Conservation (phyloP, 2,113 vertebrate genomes). For the Saguinus midas region DNA sequence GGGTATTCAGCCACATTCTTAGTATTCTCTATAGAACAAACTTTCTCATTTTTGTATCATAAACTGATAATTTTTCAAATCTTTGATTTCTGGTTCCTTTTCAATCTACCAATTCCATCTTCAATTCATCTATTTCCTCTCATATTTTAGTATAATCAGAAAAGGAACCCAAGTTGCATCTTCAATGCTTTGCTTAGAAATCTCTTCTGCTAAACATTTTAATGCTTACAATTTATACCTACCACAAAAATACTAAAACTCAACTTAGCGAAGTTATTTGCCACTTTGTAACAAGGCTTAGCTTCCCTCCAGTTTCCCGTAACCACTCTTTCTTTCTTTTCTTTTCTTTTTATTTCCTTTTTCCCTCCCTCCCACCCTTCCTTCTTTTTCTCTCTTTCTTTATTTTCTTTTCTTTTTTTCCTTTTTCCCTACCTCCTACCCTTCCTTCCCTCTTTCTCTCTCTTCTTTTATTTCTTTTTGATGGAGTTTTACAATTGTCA, state of each 20-base stretch:
- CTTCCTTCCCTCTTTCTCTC: no score
- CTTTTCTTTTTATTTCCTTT: no score
- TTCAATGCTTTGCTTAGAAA: neutral
- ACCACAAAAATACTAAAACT: neutral
- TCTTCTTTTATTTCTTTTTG: no score
- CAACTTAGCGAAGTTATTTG: neutral
- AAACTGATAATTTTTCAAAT: neutral
- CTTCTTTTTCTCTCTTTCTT: no score
- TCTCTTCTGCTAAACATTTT: neutral
- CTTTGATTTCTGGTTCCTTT: neutral
- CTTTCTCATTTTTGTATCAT: neutral
- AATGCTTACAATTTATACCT: neutral
- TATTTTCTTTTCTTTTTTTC: no score
- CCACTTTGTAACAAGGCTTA: neutral
- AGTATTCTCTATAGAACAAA: neutral
- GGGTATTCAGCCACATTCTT: neutral
- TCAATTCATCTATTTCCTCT: neutral
- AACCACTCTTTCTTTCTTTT: no score
- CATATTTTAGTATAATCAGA: neutral
- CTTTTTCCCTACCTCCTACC: no score
- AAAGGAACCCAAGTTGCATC: neutral
- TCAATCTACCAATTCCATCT: neutral
- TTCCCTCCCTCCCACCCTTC: no score
- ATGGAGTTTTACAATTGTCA: no score
- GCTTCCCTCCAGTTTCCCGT: neutral